Percentiles rank a stretch among this genome's conserved stretches.
These are phyloP conservation scores for Caenorhabditis tropicalis DNA, from an alignment of 1,140 invertebrate genomes.

Conservation along the genomic window DNA sequence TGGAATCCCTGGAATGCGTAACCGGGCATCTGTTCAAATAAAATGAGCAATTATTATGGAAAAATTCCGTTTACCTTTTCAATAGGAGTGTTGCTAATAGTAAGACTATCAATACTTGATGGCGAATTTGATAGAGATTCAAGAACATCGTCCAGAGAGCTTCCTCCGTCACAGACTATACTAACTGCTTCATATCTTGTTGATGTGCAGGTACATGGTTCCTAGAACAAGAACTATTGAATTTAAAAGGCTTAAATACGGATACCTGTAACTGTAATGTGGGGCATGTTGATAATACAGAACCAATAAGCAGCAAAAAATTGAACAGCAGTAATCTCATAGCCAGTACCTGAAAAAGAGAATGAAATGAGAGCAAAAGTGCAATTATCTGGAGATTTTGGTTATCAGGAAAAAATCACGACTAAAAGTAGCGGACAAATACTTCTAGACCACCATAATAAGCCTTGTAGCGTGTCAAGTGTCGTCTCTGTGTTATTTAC, in stretches of 20 bases:
- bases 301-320: background rate
- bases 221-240: constrained; percentile 10
- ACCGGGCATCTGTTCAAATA: constrained; percentile 53
- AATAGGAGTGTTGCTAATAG: constrained; percentile 62
- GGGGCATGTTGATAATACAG: background rate
- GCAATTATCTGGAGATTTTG: background rate
- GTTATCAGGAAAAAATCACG: constrained; percentile 42
- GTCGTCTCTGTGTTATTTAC: constrained; percentile 23
- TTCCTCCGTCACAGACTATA: constrained; percentile 58
- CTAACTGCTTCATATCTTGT: constrained; percentile 60
- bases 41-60: background rate
- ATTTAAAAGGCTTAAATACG: background rate
- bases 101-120: constrained; percentile 56
- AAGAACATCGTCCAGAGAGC: constrained; percentile 55
- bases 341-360: background rate
- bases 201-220: constrained; percentile 57
- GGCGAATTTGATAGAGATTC: constrained; percentile 57
- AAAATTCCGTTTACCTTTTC: constrained; percentile 45
- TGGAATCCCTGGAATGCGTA: constrained; percentile 57
- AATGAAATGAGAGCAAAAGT: background rate
- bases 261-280: constrained; percentile 2
- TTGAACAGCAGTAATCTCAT: constrained; percentile 4
- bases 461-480: constrained; percentile 36
- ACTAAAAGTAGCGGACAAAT: background rate
- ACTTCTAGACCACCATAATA: constrained; percentile 25